phyloP scores from a whole-genome alignment of 2,888 invertebrate species.

The Argynnis bischoffii region DNA sequence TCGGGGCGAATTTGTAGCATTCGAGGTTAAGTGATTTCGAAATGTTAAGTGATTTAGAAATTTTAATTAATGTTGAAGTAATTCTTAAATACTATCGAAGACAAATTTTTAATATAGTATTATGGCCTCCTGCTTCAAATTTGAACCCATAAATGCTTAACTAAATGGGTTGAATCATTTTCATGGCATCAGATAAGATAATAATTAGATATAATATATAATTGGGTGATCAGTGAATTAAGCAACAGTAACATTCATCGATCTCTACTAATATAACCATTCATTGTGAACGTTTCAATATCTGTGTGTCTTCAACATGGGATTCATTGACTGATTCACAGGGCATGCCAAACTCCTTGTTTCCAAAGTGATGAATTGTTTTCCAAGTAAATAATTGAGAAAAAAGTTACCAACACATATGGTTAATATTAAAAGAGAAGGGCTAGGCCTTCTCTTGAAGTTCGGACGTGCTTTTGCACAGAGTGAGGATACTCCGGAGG shows the following conservation, averaged over 20 bases:
- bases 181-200: conserved; percentile 67
- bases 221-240: conserved; percentile 54
- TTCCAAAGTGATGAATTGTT: conserved; percentile 67
- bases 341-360: conserved; percentile 75
- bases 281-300: conserved; percentile 65
- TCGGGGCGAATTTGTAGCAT: conserved; percentile 60
- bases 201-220: conserved; percentile 52
- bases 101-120: conserved; percentile 30
- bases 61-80: conserved; percentile 14
- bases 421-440: conserved; percentile 73
- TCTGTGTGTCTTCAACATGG: conserved; percentile 82
- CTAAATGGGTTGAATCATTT: conserved; percentile 62
- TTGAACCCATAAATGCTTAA: conserved; percentile 54
- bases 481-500: conserved; percentile 56
- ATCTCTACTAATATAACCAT: conserved; percentile 57
- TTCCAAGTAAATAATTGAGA: conserved; percentile 67
- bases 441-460: conserved; percentile 74
- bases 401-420: conserved; percentile 70
- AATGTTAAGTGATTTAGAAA: conserved; percentile 40
- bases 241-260: conserved; percentile 58
- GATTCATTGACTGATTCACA: conserved; percentile 81
- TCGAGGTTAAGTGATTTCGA: conserved; percentile 48
- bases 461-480: conserved; percentile 55
- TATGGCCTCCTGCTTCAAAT: conserved; percentile 44
- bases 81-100: conserved; percentile 8